A percentile compares a stretch with the other conserved stretches of the same genome.
Evolutionary conservation across 2,888 invertebrate species (phyloP).

Genomic region (Sepiola atlantica): DNA sequence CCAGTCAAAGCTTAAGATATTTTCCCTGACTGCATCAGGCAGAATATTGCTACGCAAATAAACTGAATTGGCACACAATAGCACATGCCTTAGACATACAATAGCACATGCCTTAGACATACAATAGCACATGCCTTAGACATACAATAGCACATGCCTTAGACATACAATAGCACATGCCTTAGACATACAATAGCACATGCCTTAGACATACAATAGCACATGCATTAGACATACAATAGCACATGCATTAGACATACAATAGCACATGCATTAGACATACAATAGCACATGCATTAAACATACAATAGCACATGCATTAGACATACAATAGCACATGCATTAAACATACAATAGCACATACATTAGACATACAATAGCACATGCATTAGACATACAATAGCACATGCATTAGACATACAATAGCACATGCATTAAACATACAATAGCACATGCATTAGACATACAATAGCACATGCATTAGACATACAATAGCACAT

Average conservation of each 20-base stretch:
- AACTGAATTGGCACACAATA: neutral
- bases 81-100: neutral
- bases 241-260: neutral
- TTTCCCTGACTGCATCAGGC: neutral
- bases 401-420: neutral
- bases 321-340: neutral
- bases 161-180: neutral
- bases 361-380: neutral
- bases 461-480: neutral
- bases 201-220: neutral
- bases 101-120: neutral
- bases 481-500: neutral
- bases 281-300: too few species aligned
- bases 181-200: neutral
- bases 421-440: too few species aligned
- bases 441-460: neutral
- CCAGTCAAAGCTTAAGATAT: neutral
- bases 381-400: neutral
- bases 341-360: too few species aligned
- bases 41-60: neutral
- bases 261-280: neutral
- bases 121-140: neutral
- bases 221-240: neutral
- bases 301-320: too few species aligned
- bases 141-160: neutral